These are phyloP conservation scores for Ctenicera cuprea DNA, from an alignment of 2,888 invertebrate genomes.

Conservation along the genomic window DNA sequence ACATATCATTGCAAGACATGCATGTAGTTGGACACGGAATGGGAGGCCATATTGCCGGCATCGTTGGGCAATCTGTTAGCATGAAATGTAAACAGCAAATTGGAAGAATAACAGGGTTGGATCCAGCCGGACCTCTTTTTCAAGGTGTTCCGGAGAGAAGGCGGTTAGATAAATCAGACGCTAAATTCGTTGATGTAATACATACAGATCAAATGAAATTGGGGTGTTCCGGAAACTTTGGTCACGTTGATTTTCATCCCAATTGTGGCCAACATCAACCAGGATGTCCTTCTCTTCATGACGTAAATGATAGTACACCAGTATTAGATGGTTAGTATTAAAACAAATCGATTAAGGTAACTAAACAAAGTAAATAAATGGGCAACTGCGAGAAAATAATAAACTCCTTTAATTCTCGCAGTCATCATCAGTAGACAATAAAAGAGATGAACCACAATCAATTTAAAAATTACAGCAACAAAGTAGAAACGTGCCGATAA, in stretches of 20 bases:
- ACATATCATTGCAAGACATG: neutral
- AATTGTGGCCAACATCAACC: slow-evolving; percentile 24
- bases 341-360: too few species aligned
- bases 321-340: slow-evolving; percentile 26
- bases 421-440: too few species aligned
- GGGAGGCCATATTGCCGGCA: slow-evolving; percentile 7
- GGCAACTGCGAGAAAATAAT: too few species aligned
- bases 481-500: too few species aligned
- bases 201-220: slow-evolving; percentile 2
- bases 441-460: too few species aligned
- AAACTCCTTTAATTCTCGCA: too few species aligned
- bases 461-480: too few species aligned
- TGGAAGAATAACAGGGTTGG: slow-evolving; percentile 30
- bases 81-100: neutral
- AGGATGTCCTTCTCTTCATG: slow-evolving; percentile 1
- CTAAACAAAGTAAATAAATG: too few species aligned
- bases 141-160: neutral
- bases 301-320: neutral
- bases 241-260: slow-evolving; percentile 12
- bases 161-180: slow-evolving; percentile 23
- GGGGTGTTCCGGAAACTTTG: neutral
- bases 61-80: neutral
- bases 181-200: slow-evolving; percentile 34
- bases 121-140: slow-evolving; percentile 28
- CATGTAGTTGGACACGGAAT: slow-evolving; percentile 23